Evolutionary conservation across 2,113 vertebrate genomes (phyloP).

Genomic region (Rhinopomastus cyanomelas): DNA sequence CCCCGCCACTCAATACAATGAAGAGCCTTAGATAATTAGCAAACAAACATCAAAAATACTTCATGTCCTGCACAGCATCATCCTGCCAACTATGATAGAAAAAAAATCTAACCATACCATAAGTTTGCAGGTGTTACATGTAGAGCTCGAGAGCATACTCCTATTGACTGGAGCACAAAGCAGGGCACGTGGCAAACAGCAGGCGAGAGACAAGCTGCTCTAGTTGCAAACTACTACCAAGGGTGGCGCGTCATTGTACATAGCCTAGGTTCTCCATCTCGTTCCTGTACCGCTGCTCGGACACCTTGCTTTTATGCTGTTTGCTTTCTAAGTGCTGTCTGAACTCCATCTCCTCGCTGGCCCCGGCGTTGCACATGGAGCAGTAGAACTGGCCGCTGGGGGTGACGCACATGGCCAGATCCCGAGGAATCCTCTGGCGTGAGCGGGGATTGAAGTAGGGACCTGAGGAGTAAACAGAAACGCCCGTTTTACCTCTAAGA

Average conservation of each 20-base stretch:
- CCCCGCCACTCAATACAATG: slow-evolving; percentile 1
- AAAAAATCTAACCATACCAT: slow-evolving; percentile 60
- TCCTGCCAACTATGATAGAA: slow-evolving; percentile 62
- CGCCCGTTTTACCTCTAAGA: background rate
- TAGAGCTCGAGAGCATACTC: slow-evolving; percentile 72
- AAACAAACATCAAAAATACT: slow-evolving; percentile 64
- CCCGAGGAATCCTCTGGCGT: slow-evolving; percentile 93
- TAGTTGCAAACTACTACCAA: slow-evolving; percentile 11
- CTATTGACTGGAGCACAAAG: slow-evolving; percentile 75
- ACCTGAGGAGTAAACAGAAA: slow-evolving; percentile 73
- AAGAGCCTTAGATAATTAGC: slow-evolving; percentile 64
- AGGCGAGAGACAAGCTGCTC: slow-evolving; percentile 73
- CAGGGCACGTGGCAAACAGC: slow-evolving; percentile 74
- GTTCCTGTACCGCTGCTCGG: slow-evolving; percentile 90
- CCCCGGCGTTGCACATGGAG: slow-evolving; percentile 96
- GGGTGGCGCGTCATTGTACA: slow-evolving; percentile 74
- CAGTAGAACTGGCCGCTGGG: slow-evolving; percentile 99
- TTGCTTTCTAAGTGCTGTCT: slow-evolving; percentile 97
- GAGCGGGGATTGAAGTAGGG: slow-evolving; percentile 96
- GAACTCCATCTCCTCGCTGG: slow-evolving; percentile 93
- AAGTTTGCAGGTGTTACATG: slow-evolving; percentile 66
- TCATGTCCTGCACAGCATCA: slow-evolving; percentile 52
- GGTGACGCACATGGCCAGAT: slow-evolving; percentile 97
- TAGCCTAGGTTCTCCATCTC: slow-evolving; percentile 99
- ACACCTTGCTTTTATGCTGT: slow-evolving; percentile 96